These are phyloP conservation scores for Oplegnathus fasciatus DNA, from an alignment of 2,113 vertebrate genomes.

Conservation along the genomic window DNA sequence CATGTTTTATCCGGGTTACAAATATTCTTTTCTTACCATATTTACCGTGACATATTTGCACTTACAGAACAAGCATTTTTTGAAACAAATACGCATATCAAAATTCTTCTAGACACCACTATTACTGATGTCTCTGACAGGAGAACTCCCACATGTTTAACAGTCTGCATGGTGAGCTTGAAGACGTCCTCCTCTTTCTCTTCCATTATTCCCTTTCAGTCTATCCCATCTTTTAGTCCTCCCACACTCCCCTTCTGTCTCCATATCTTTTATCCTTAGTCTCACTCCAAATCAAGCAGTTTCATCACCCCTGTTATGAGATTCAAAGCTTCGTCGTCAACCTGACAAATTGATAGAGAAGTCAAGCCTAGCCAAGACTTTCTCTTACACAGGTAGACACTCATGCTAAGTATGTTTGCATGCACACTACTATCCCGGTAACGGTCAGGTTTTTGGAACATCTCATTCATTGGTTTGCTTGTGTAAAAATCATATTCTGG, in stretches of 20 bases:
- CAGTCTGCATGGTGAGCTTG: slow-evolving; percentile 8
- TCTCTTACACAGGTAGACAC: not conserved
- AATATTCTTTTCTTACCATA: not conserved
- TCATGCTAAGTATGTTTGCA: not conserved
- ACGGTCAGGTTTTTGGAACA: not conserved
- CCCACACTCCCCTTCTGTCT: slow-evolving; percentile 25
- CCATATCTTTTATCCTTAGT: slow-evolving; percentile 36
- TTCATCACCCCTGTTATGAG: slow-evolving; percentile 32
- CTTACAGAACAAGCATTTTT: not conserved
- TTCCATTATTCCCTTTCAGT: slow-evolving; percentile 40
- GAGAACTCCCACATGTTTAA: slow-evolving; percentile 35
- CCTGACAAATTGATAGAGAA: slow-evolving; percentile 16
- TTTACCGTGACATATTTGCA: not conserved
- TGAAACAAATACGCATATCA: not conserved
- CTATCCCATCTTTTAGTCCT: slow-evolving; percentile 7
- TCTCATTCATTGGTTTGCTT: not conserved
- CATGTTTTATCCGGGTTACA: not conserved
- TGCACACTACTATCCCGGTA: not conserved
- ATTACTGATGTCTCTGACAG: not conserved
- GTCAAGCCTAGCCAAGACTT: slow-evolving; percentile 3
- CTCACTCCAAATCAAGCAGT: slow-evolving; percentile 31
- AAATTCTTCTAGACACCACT: not conserved
- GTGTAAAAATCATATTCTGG: not conserved
- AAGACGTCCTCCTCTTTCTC: slow-evolving; percentile 13
- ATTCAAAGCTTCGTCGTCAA: slow-evolving; percentile 24